Percentiles rank a stretch among this genome's conserved stretches.
Evolutionary conservation across 1,140 invertebrate species (phyloP).

Genomic region (Thaumetopoea pityocampa): DNA sequence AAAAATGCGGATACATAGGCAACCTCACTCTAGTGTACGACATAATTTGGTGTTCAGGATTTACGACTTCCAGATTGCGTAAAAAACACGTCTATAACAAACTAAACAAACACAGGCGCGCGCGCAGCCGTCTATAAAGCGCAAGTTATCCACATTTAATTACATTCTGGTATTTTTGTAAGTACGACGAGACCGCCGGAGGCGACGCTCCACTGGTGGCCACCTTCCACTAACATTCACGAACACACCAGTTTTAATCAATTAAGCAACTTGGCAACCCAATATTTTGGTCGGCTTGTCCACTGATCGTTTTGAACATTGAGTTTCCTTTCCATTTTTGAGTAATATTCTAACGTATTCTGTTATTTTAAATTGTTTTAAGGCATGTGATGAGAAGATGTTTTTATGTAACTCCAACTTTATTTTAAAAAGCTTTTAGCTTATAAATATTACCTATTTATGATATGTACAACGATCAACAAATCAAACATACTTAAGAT

Average conservation of each 20-base stretch:
- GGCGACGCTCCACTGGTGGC: conserved; percentile 52
- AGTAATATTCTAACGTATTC: too few species aligned
- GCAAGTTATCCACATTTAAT: conserved; percentile 74
- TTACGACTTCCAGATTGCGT: conserved; percentile 75
- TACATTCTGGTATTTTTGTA: conserved; percentile 74
- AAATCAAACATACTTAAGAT: too few species aligned
- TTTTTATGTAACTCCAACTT: too few species aligned
- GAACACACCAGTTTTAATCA: neutral
- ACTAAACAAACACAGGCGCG: conserved; percentile 71
- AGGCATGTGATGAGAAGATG: too few species aligned
- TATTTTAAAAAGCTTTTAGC: too few species aligned
- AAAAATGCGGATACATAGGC: conserved; percentile 40
- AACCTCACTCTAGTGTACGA: conserved; percentile 61
- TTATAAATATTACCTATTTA: too few species aligned
- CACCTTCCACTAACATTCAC: conserved; percentile 19
- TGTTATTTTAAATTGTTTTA: too few species aligned
- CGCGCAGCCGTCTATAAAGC: conserved; percentile 71
- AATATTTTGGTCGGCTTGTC: too few species aligned
- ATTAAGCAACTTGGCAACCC: neutral
- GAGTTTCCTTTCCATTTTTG: too few species aligned
- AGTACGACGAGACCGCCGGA: conserved; percentile 62
- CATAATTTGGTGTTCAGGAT: conserved; percentile 71
- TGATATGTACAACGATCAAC: too few species aligned
- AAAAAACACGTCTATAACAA: conserved; percentile 72
- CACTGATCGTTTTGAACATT: too few species aligned